phyloP scores from a whole-genome alignment of 2,797 vertebrate species.

The Scleropages formosus region DNA sequence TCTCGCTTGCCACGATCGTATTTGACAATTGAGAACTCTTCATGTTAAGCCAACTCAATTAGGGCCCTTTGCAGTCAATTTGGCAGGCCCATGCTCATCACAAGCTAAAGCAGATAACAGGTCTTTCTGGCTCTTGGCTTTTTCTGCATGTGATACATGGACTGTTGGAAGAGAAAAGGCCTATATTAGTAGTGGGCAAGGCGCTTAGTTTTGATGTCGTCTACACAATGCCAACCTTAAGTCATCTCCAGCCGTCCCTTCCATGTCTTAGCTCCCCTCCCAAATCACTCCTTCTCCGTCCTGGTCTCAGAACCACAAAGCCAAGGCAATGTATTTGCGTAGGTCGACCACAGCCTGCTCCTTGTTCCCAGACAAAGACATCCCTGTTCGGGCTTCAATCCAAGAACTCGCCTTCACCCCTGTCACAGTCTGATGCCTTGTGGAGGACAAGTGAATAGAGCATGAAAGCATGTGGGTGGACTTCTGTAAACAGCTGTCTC shows the following conservation, averaged over 20 bases:
- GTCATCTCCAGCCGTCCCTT: constrained; percentile 10
- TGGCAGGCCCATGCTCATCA: background rate
- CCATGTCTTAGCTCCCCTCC: background rate
- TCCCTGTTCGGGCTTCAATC: constrained; percentile 5
- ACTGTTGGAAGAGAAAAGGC: too few species aligned
- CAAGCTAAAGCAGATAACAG: background rate
- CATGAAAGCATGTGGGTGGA: background rate
- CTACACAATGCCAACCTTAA: constrained; percentile 8
- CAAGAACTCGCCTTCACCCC: background rate
- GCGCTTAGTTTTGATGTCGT: too few species aligned
- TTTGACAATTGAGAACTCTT: background rate
- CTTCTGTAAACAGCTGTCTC: background rate
- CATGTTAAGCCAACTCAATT: background rate
- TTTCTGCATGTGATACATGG: constrained; percentile 25
- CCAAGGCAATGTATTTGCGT: background rate
- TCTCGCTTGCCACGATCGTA: background rate
- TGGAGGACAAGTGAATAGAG: constrained; percentile 14
- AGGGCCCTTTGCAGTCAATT: background rate
- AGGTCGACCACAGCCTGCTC: background rate
- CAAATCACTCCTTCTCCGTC: background rate
- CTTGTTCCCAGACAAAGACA: constrained; percentile 12
- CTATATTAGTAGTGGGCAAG: too few species aligned
- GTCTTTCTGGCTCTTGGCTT: background rate
- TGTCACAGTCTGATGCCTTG: background rate
- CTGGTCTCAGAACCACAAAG: constrained; percentile 13